These are phyloP conservation scores for Pseudomugil gertrudae DNA, from an alignment of 2,797 vertebrate genomes.

Conservation along the genomic window DNA sequence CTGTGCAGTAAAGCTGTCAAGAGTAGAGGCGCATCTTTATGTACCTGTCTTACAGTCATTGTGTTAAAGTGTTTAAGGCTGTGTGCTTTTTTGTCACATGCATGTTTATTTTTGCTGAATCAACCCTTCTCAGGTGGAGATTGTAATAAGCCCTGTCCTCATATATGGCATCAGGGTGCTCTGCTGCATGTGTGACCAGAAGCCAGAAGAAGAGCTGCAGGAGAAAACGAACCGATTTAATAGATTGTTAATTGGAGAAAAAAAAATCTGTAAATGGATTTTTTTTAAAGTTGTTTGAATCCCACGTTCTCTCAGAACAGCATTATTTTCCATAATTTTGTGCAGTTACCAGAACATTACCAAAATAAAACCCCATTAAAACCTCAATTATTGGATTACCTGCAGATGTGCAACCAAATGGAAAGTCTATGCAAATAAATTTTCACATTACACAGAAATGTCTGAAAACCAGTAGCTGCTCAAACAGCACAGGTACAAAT, in stretches of 20 bases:
- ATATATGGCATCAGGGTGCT: background rate
- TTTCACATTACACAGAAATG: background rate
- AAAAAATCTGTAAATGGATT: background rate
- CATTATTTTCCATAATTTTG: background rate
- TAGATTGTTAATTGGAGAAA: background rate
- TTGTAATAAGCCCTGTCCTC: conserved; percentile 13
- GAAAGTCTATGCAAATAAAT: background rate
- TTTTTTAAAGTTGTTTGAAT: background rate
- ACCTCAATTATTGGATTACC: background rate
- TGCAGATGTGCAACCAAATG: background rate
- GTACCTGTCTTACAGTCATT: conserved; percentile 1
- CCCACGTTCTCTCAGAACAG: background rate
- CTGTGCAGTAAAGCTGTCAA: conserved; percentile 36
- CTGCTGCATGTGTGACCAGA: background rate
- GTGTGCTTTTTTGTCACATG: conserved; percentile 22
- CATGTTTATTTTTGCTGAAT: conserved; percentile 32
- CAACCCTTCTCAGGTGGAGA: conserved; percentile 16
- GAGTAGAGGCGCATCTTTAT: conserved; percentile 22
- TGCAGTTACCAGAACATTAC: background rate
- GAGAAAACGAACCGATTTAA: conserved; percentile 13
- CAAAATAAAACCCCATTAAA: background rate
- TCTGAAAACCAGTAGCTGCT: background rate
- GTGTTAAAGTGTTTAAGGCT: background rate
- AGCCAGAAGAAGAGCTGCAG: conserved; percentile 2
- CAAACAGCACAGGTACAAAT: background rate